These are phyloP conservation scores for Eudemis profundana DNA, from an alignment of 2,888 invertebrate species.

Conservation along the genomic window DNA sequence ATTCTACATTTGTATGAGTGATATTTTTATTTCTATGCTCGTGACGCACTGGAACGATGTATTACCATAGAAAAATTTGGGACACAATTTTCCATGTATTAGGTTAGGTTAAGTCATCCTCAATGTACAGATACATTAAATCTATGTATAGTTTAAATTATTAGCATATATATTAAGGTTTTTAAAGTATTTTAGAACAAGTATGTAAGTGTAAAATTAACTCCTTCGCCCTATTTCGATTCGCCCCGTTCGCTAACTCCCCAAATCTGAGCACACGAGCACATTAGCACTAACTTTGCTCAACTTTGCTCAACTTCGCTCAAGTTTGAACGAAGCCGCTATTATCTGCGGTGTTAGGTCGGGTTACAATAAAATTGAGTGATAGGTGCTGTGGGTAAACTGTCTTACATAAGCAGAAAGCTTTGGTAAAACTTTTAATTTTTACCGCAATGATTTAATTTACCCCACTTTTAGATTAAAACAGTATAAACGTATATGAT, in stretches of 20 bases:
- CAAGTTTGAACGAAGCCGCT: not conserved
- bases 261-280: conserved; percentile 13
- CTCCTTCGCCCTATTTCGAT: not conserved
- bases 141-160: not conserved
- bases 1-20: too few species aligned
- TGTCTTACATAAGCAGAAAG: not conserved
- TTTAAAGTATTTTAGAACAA: not conserved
- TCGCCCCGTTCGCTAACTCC: not conserved
- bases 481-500: too few species aligned
- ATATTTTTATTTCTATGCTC: too few species aligned
- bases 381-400: not conserved
- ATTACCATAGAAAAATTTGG: too few species aligned
- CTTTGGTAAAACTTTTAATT: not conserved
- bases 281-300: conserved; percentile 22
- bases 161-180: not conserved
- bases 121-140: too few species aligned
- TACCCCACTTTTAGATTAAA: too few species aligned
- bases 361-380: conserved; percentile 8
- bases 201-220: conserved; percentile 3
- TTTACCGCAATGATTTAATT: not conserved
- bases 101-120: too few species aligned
- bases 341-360: conserved; percentile 1
- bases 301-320: conserved; percentile 12
- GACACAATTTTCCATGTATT: too few species aligned
- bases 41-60: too few species aligned